Evolutionary conservation across 2,113 vertebrate genomes (phyloP), one percentile per base, ranked within the genome.

Genomic region (Paramormyrops kingsleyae): DNA sequence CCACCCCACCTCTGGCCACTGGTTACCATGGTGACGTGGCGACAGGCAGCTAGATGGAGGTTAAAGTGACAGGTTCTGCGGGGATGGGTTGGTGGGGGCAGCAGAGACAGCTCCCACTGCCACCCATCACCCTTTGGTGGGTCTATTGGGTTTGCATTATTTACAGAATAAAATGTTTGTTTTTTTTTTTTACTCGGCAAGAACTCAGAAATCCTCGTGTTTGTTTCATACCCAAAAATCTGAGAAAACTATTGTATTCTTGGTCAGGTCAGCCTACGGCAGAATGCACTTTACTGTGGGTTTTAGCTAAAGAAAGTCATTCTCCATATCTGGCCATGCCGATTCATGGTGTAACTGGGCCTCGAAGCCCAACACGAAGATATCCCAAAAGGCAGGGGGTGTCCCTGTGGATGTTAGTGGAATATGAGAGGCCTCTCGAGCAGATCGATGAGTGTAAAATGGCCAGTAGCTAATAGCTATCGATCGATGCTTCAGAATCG

Each of bases 381-480:
- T 13, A 31, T 31, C n/a, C 10, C n/a, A 4, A 31, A 31, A 70
- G 62, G n/a, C 9, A 12, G 62, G 62, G 62, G 62, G 62, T 1
- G 10, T 44, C 83, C 21, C 44, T 1, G 83, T 8, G 44, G 83
- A 84, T 84, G 44, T 47, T 84, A 44, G 39, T 47, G 19, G 9
- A 47, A 47, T 84, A 12, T 42, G 44, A 5, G 83, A 17, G 49
- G 24, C 31, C 17, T 21, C 49, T 87, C 17, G n/a, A 88, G 93
- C 88, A 93, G 91, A 93, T 95, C 93, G 91, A 93, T 94, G 90
- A 84, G 91, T 94, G 93, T 93, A 94, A 95, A 91, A 91, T 91
- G 92, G 92, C 94, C 94, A 93, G 93, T 90, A 91, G 92, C 92
- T 95, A 95, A 95, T 94, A 95, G 93, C 93, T 90, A 93, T 89